Evolutionary conservation across 2,888 invertebrate species (phyloP).

Genomic region (Charanyca ferruginea): DNA sequence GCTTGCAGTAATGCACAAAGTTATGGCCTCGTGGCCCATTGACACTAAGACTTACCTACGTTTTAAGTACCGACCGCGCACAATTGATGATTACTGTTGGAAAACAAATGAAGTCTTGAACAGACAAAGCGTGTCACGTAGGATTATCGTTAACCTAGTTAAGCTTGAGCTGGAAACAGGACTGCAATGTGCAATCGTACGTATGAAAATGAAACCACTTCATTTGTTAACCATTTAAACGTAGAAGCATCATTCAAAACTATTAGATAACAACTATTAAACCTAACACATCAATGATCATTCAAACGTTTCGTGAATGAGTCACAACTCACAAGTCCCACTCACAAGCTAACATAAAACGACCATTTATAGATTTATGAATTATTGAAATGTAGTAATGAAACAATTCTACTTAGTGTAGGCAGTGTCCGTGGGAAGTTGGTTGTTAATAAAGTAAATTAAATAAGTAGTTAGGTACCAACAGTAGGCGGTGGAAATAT

Average conservation of each 20-base stretch:
- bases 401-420: conserved; percentile 34
- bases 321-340: conserved; percentile 15
- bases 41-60: conserved; percentile 17
- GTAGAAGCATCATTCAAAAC: conserved; percentile 6
- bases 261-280: conserved; percentile 20
- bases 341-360: conserved; percentile 16
- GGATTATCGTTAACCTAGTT: conserved; percentile 52
- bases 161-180: conserved; percentile 1
- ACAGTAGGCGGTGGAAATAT: conserved; percentile 41
- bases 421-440: conserved; percentile 53
- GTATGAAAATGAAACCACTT: neutral
- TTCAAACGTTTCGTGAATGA: conserved; percentile 35
- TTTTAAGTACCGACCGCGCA: conserved; percentile 31
- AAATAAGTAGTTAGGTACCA: conserved; percentile 26
- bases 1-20: conserved; percentile 31
- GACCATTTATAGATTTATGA: conserved; percentile 26
- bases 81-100: conserved; percentile 46
- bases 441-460: conserved; percentile 35
- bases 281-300: neutral
- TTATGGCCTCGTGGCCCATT: conserved; percentile 27
- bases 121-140: conserved; percentile 50
- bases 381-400: conserved; percentile 31
- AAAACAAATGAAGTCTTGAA: conserved; percentile 39
- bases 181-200: neutral
- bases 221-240: neutral